Base-by-base conservation (phyloP, 2,888 invertebrate species). In the Morinoia aosen region DNA sequence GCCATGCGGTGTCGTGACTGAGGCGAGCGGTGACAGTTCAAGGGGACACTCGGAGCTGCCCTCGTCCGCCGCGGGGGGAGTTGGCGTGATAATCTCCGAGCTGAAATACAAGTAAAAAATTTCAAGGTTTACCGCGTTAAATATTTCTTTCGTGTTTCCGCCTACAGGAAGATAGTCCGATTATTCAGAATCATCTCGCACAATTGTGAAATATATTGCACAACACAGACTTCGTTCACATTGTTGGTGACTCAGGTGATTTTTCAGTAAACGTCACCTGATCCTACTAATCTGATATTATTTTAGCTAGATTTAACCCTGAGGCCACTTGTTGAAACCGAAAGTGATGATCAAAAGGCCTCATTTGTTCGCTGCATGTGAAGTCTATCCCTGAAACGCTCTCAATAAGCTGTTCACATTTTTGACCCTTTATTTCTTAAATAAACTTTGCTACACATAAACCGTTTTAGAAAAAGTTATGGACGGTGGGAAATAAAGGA, bases 1-100 rank as follows among this genome's bases (percentile, higher is more conserved):
- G 57, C 93, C 93, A 93, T 93, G 40, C 39, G 12, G 57, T 39
- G 93, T 93, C 93, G 93, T 93, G 93, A 93, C 93, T 57, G 93
- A 33, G 57, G 93, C 93, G 57, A 16, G n/a, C 93, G 33, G 93
- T 57, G 93, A 93, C 93, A 93, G 93, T 93, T 93, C 93, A 93
- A 93, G 93, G 93, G 12, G 93, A 93, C 57, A 57, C 3, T 57
- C 25, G 76, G 0, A 33, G 25, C 76, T 76, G 76, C 76, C 76
- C 76, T 76, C 76, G 76, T 76, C 14, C 16, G 76, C 76, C 76
- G 76, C 33, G 25, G 8, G 76, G 33, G 76, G 25, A 10, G 76
- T 76, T 76, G 76, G 25, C 19, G 61, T 25, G 76, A 76, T 16
- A 76, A 76, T 76, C 76, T 16, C 19, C 0, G 25, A 76, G 25